Evolutionary conservation across 2,113 vertebrate genomes (phyloP).

Genomic region (Ivindomyrus marchei): DNA sequence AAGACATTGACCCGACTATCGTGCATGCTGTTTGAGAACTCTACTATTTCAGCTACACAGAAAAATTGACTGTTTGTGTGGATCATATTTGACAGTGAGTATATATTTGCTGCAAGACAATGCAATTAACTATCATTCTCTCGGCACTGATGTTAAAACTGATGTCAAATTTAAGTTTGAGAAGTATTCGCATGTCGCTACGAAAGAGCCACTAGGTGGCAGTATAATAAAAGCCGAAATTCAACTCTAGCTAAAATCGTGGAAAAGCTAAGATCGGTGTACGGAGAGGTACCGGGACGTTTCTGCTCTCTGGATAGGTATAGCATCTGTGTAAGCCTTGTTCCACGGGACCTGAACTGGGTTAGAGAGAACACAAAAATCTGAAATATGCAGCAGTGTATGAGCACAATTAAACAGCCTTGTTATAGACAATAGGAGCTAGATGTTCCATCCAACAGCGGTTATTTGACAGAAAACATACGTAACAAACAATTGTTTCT

Average conservation of each 20-base stretch:
- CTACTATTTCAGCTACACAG: neutral
- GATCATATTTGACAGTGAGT: neutral
- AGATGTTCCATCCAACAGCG: neutral
- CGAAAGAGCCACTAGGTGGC: neutral
- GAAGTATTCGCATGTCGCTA: neutral
- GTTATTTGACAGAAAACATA: neutral
- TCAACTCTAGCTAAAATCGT: neutral
- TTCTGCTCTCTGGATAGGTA: neutral
- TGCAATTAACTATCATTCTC: neutral
- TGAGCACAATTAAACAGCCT: neutral
- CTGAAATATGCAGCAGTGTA: neutral
- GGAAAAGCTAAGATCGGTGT: neutral
- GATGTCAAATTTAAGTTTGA: neutral
- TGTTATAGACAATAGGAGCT: neutral
- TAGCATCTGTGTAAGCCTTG: neutral
- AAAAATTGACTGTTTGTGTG: neutral
- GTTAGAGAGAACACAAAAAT: neutral
- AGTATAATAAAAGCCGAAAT: neutral
- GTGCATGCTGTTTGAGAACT: neutral
- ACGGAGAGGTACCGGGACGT: neutral
- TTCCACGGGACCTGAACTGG: neutral
- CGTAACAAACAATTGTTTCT: neutral
- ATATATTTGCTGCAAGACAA: neutral
- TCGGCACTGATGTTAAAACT: neutral
- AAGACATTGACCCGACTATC: neutral